These are phyloP conservation scores for Stramonita haemastoma DNA, from an alignment of 2,888 invertebrate genomes.

Conservation along the genomic window DNA sequence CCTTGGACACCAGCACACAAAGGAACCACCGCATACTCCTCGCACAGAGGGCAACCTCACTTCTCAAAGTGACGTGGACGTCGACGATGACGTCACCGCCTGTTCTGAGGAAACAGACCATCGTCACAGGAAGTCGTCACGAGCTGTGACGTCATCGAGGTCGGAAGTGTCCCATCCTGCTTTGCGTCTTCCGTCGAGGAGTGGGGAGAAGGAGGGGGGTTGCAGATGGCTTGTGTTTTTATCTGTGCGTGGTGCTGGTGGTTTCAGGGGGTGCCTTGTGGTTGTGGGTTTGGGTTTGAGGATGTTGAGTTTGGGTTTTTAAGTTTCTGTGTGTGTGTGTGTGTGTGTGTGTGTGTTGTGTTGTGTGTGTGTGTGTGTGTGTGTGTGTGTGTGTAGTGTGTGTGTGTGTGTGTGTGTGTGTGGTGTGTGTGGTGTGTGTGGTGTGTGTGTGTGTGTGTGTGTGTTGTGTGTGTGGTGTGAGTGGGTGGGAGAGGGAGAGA, in stretches of 20 bases:
- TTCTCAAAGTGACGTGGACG: not conserved
- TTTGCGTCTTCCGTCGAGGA: not conserved
- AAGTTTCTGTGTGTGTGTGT: too few relatives aligned
- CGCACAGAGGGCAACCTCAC: not conserved
- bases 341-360: too few relatives aligned
- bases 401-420: too few relatives aligned
- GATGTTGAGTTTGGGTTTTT: not conserved
- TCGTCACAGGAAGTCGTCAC: not conserved
- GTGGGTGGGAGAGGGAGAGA: too few relatives aligned
- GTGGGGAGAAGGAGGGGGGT: not conserved
- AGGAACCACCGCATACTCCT: not conserved
- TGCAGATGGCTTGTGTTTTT: not conserved
- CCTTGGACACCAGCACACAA: too few relatives aligned
- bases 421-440: too few relatives aligned
- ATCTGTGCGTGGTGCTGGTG: slow-evolving; percentile 7
- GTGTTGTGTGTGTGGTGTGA: too few relatives aligned
- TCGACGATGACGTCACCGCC: not conserved
- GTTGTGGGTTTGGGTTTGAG: not conserved
- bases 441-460: too few relatives aligned
- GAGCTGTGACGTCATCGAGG: not conserved
- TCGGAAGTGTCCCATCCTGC: not conserved
- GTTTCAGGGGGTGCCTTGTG: not conserved
- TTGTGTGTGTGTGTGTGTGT: too few relatives aligned
- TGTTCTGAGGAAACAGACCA: too few relatives aligned
- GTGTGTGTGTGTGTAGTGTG: too few relatives aligned